Conservation (phyloP, 2,888 invertebrate species). For the Shargacucullia verbasci region DNA sequence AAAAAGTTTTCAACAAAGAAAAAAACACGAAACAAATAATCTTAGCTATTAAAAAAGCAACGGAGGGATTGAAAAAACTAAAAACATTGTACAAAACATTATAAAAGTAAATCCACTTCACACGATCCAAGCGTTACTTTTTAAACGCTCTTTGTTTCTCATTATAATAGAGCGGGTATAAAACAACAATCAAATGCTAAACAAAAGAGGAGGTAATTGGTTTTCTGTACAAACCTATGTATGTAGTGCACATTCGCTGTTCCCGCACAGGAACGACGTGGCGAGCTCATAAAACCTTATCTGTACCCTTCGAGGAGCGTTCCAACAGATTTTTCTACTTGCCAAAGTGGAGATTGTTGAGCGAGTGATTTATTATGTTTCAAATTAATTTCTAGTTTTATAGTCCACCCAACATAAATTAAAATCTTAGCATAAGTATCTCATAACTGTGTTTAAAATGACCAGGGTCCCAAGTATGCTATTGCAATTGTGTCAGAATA, state of each 20-base stretch:
- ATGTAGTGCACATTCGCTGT: conserved; percentile 81
- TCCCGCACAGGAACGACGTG: conserved; percentile 84
- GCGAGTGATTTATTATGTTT: conserved; percentile 30
- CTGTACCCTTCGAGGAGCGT: conserved; percentile 80
- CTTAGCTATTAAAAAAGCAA: too few species aligned
- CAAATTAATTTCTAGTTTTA: too few species aligned
- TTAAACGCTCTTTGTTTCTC: conserved; percentile 32
- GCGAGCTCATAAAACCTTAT: conserved; percentile 89
- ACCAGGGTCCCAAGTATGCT: too few species aligned
- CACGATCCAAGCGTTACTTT: conserved; percentile 27
- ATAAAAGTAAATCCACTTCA: conserved; percentile 4
- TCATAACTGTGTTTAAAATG: too few species aligned
- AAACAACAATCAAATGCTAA: conserved; percentile 61
- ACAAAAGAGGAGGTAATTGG: conserved; percentile 75
- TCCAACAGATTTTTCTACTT: conserved; percentile 65
- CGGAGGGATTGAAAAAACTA: too few species aligned
- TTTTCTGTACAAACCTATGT: conserved; percentile 80
- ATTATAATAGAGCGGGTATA: conserved; percentile 32
- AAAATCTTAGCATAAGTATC: too few species aligned
- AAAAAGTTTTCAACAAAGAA: too few species aligned
- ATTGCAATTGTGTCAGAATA: too few species aligned
- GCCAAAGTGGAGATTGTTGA: conserved; percentile 37
- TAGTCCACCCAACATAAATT: too few species aligned
- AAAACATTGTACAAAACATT: background rate
- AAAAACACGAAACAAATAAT: too few species aligned